These are phyloP conservation scores for Caracal caracal DNA, from an alignment of 2,113 vertebrate species.

Conservation along the genomic window DNA sequence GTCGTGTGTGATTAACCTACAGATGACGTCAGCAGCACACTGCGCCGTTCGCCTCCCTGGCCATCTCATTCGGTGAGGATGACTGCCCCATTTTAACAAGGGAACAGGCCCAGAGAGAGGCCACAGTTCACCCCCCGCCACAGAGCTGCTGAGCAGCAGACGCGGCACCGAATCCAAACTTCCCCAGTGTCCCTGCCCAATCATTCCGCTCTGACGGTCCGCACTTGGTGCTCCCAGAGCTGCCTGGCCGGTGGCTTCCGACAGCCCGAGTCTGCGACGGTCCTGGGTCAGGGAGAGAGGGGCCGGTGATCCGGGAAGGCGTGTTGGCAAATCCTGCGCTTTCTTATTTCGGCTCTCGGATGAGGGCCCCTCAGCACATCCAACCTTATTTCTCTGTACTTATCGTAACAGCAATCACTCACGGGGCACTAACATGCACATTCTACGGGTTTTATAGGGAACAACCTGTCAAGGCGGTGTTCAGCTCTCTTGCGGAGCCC, in stretches of 20 bases:
- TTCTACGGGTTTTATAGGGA: not conserved
- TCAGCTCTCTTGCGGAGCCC: not conserved
- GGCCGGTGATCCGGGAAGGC: not conserved
- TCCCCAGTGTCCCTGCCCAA: not conserved
- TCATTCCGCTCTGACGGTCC: not conserved
- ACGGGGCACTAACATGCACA: not conserved
- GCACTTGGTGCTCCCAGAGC: not conserved
- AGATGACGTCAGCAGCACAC: fast-evolving
- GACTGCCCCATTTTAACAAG: not conserved
- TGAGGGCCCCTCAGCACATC: not conserved
- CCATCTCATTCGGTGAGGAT: not conserved
- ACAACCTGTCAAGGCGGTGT: not conserved
- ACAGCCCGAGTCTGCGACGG: fast-evolving
- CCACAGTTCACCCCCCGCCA: no score
- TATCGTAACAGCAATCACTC: not conserved
- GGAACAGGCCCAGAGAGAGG: not conserved
- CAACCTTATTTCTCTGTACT: not conserved
- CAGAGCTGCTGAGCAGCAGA: not conserved
- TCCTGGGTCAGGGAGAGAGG: not conserved
- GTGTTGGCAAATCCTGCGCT: not conserved
- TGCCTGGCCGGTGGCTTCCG: fast-evolving
- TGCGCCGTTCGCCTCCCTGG: not conserved
- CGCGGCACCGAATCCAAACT: not conserved
- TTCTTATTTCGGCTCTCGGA: not conserved
- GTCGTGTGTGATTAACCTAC: not conserved